phyloP scores from a whole-genome alignment of 2,797 vertebrate genomes.

The Emys orbicularis region DNA sequence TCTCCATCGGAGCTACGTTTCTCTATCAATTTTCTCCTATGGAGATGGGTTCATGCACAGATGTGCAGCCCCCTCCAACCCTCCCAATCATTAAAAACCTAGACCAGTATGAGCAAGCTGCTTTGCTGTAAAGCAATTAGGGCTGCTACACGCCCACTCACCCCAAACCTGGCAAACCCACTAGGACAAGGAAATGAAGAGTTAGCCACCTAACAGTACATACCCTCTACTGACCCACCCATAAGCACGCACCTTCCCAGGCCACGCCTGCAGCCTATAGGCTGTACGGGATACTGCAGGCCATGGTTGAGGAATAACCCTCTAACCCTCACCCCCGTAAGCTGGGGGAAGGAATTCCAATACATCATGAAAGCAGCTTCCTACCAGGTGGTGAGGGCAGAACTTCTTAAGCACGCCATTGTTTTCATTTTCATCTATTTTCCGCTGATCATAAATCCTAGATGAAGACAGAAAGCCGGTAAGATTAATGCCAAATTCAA shows the following conservation, averaged over 20 bases:
- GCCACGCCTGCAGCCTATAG: accelerated
- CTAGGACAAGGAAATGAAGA: accelerated
- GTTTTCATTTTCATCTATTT: slow-evolving; percentile 95
- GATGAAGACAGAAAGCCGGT: not conserved
- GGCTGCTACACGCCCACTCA: accelerated
- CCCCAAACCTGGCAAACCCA: not conserved
- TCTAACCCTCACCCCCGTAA: not conserved
- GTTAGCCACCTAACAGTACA: accelerated
- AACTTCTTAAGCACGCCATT: slow-evolving; percentile 97
- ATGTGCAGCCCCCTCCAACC: accelerated
- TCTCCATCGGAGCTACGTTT: not conserved
- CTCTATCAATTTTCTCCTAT: not conserved
- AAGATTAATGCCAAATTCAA: accelerated
- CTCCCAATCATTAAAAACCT: accelerated
- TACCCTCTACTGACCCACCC: not conserved
- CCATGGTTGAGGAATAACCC: not conserved
- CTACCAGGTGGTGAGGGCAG: slow-evolving; percentile 95
- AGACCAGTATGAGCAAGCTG: accelerated
- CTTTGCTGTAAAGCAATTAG: not conserved
- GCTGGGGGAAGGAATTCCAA: not conserved
- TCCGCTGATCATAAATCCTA: slow-evolving; percentile 97
- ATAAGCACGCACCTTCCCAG: not conserved
- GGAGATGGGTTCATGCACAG: not conserved
- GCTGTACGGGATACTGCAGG: not conserved
- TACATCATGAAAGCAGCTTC: not conserved